Percentiles rank a stretch among this genome's conserved stretches.
These are phyloP conservation scores for Rhagophthalmus giganteus DNA, from an alignment of 2,888 invertebrate genomes.

Conservation along the genomic window DNA sequence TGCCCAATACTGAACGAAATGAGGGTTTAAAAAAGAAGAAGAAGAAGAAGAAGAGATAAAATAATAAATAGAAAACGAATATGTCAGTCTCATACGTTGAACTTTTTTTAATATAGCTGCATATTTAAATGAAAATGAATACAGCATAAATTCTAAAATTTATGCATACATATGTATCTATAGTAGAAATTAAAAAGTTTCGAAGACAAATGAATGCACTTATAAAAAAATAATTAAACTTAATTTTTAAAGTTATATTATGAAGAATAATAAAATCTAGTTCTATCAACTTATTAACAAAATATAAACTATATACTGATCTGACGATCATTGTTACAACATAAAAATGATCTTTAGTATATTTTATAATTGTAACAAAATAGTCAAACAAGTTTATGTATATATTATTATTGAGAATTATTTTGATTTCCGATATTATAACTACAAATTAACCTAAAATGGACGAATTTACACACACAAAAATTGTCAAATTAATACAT, in stretches of 20 bases:
- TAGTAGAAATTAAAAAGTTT: no score
- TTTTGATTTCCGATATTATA: slow-evolving; percentile 35
- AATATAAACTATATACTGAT: slow-evolving; percentile 28
- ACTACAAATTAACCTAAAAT: slow-evolving; percentile 36
- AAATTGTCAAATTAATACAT: slow-evolving; percentile 13
- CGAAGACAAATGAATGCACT: slow-evolving; percentile 22
- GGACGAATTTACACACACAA: slow-evolving; percentile 36
- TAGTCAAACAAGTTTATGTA: slow-evolving; percentile 25
- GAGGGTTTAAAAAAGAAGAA: no score
- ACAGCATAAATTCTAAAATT: no score
- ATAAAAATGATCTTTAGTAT: background rate
- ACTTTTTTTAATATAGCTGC: no score
- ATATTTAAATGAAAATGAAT: no score
- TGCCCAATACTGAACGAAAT: no score
- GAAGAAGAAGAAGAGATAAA: no score
- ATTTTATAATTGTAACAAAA: slow-evolving; percentile 10
- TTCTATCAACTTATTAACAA: slow-evolving; percentile 26
- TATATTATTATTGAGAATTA: slow-evolving; percentile 29
- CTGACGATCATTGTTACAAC: slow-evolving; percentile 13
- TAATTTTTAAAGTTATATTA: no score
- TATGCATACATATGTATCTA: no score
- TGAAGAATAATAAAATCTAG: slow-evolving; percentile 27
- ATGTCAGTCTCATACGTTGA: no score
- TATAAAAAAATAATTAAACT: no score
- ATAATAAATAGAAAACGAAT: no score